A percentile compares a stretch with the other conserved stretches of the same genome.
phyloP scores from a whole-genome alignment of 2,113 vertebrate species.

The Edolisoma coerulescens region DNA sequence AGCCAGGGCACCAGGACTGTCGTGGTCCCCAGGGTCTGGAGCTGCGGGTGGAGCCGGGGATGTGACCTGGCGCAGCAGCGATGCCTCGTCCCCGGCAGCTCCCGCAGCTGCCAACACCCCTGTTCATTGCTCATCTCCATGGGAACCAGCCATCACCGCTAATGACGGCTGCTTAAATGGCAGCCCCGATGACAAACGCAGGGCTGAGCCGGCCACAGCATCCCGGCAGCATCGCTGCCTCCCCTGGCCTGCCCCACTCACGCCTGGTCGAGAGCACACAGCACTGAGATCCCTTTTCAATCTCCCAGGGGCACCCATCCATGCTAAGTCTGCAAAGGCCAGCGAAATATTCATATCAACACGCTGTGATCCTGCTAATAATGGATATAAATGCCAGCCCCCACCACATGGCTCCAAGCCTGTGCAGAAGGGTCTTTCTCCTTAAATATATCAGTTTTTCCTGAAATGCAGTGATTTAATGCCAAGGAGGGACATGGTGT shows the following conservation, averaged over 20 bases:
- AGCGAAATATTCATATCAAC: not conserved
- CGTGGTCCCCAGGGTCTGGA: not conserved
- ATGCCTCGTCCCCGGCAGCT: not conserved
- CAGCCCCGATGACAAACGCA: not conserved
- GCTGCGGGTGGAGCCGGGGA: accelerated
- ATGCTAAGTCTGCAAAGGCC: not conserved
- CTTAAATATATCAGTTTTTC: not conserved
- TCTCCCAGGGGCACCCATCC: not conserved
- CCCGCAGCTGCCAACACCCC: not conserved
- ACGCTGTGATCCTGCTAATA: not conserved
- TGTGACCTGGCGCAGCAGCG: not conserved
- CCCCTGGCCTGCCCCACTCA: not conserved
- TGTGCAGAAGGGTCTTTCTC: not conserved
- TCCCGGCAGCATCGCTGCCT: not conserved
- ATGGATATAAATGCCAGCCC: not conserved
- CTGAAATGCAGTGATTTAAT: not conserved
- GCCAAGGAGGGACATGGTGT: not conserved
- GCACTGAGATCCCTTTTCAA: accelerated
- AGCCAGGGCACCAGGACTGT: not conserved
- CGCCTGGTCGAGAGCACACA: accelerated
- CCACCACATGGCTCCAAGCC: not conserved
- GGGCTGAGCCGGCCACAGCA: not conserved
- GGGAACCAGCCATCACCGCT: slow-evolving; percentile 34
- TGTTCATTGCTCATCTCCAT: not conserved
- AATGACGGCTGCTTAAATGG: not conserved